Evolutionary conservation across 2,113 vertebrate genomes (phyloP).

Genomic region (Rousettus leschenaultii): DNA sequence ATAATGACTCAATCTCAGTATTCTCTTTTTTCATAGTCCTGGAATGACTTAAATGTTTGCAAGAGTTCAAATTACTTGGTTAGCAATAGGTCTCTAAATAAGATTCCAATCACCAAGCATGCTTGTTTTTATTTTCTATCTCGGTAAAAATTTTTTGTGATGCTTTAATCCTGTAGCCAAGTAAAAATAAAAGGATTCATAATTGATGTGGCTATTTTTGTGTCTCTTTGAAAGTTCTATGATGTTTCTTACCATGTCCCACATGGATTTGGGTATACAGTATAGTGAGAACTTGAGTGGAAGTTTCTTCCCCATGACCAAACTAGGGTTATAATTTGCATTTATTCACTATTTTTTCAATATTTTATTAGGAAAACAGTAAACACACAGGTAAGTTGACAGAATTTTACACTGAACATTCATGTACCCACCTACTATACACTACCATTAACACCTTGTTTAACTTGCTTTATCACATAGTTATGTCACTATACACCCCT

Average conservation of each 20-base stretch:
- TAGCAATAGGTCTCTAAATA: not conserved
- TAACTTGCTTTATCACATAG: not conserved
- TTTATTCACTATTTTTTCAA: not conserved
- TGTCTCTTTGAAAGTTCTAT: not conserved
- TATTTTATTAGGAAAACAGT: not conserved
- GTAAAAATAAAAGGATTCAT: not conserved
- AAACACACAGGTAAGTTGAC: not conserved
- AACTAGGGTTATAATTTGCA: not conserved
- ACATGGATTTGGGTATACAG: not conserved
- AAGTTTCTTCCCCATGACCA: not conserved
- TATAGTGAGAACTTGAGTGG: not conserved
- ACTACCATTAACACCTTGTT: not conserved
- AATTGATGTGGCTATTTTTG: not conserved
- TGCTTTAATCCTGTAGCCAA: not conserved
- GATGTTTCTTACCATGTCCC: not conserved
- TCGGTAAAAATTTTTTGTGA: not conserved
- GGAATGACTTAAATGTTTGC: not conserved
- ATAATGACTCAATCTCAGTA: not conserved
- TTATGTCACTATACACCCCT: not conserved
- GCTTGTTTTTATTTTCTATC: not conserved
- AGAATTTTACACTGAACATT: not conserved
- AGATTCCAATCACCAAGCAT: not conserved
- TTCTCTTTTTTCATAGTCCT: not conserved
- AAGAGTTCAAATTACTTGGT: not conserved
- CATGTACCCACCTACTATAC: not conserved